A percentile compares a stretch with the other conserved stretches of the same genome.
phyloP scores from a whole-genome alignment of 1,140 invertebrate species.

The Phenacoccus solenopsis region DNA sequence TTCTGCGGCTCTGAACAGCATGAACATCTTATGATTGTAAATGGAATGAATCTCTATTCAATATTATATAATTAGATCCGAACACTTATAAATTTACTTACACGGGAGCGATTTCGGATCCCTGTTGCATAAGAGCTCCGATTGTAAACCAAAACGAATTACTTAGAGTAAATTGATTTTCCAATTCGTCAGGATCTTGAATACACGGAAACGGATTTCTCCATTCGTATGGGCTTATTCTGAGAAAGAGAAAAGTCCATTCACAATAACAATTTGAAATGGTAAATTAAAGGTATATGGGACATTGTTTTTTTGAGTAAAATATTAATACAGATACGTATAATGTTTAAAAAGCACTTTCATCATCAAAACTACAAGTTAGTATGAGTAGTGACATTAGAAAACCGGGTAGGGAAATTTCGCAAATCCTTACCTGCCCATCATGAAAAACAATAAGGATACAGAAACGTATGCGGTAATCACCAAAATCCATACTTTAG shows the following conservation, averaged over 20 bases:
- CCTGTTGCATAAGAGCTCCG: slow-evolving; percentile 41
- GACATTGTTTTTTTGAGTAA: neutral
- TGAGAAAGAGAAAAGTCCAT: slow-evolving; percentile 19
- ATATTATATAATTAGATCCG: no score
- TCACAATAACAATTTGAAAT: neutral
- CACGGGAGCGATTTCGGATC: slow-evolving; percentile 41
- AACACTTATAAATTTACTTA: slow-evolving; percentile 29
- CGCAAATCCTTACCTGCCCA: slow-evolving; percentile 47
- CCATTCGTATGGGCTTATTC: slow-evolving; percentile 45
- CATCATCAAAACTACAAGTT: no score
- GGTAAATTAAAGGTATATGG: neutral
- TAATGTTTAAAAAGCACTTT: no score
- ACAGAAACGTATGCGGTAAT: slow-evolving; percentile 61
- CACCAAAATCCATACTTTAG: slow-evolving; percentile 68
- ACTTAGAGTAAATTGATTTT: slow-evolving; percentile 41
- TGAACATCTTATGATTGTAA: no score
- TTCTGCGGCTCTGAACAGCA: no score
- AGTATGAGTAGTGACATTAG: no score
- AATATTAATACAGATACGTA: no score
- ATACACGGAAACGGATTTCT: slow-evolving; percentile 41
- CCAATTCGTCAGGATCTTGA: slow-evolving; percentile 40
- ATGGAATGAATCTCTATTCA: no score
- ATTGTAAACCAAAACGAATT: slow-evolving; percentile 44
- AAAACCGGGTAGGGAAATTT: no score
- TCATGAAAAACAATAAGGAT: slow-evolving; percentile 62